Percentiles rank a stretch among this genome's conserved stretches.
Conservation (phyloP, 2,797 vertebrate species). For the Sitta carolinensis region DNA sequence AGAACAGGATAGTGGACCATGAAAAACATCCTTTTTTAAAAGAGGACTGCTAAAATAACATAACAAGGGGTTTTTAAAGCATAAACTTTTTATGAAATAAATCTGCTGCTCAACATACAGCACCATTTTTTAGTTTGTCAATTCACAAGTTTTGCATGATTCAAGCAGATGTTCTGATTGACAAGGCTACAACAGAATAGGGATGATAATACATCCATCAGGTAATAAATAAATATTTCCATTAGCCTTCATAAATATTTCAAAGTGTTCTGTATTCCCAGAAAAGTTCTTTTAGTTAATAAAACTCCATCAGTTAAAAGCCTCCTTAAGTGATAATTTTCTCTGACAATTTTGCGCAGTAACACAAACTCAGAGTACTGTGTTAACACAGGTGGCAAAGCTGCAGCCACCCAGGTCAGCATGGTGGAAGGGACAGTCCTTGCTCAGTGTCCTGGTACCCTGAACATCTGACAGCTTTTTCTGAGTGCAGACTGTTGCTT, state of each 20-base stretch:
- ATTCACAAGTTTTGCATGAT: slow-evolving; percentile 40
- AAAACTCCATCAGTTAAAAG: slow-evolving; percentile 19
- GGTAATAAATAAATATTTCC: slow-evolving; percentile 55
- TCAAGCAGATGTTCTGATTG: slow-evolving; percentile 17
- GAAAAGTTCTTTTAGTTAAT: slow-evolving; percentile 41
- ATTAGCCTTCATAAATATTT: slow-evolving; percentile 52
- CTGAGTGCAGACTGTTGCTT: background rate
- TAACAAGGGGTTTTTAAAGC: slow-evolving; percentile 25
- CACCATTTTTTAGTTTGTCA: slow-evolving; percentile 24
- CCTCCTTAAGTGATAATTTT: slow-evolving; percentile 34
- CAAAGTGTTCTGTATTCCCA: slow-evolving; percentile 24
- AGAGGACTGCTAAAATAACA: slow-evolving; percentile 26
- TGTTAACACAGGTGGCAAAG: slow-evolving; percentile 1
- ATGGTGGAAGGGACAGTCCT: background rate
- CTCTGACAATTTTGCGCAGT: background rate
- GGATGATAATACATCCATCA: slow-evolving; percentile 27
- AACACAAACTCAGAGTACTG: background rate
- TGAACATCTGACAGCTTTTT: background rate
- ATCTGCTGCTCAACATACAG: slow-evolving; percentile 18
- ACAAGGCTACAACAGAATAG: background rate
- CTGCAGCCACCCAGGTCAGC: background rate
- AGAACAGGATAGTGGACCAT: background rate
- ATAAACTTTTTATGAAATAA: slow-evolving; percentile 44
- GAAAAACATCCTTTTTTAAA: slow-evolving; percentile 23
- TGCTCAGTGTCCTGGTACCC: background rate